Percentiles rank a stretch among this genome's conserved stretches.
Conservation (phyloP, 2,113 vertebrate genomes). For the Bos taurus region DNA sequence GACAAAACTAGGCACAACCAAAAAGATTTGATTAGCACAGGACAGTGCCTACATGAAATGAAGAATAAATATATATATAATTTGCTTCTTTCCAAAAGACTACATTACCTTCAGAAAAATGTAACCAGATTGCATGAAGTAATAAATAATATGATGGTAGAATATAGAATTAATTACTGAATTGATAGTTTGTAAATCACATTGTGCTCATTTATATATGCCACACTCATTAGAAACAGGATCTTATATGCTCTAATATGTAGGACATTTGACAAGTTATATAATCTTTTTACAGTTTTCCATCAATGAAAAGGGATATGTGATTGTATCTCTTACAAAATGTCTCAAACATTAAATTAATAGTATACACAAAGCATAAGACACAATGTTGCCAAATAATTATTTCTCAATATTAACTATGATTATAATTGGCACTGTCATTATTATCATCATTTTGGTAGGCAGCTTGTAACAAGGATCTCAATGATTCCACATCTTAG, state of each 20-base stretch:
- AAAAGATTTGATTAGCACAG: neutral
- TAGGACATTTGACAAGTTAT: neutral
- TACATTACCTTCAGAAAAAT: neutral
- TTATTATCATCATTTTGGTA: neutral
- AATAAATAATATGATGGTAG: neutral
- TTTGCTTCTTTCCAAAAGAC: neutral
- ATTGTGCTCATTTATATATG: neutral
- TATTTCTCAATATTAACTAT: neutral
- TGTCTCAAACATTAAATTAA: neutral
- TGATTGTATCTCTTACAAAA: neutral
- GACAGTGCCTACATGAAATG: neutral
- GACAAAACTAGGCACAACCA: neutral
- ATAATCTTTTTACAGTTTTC: neutral
- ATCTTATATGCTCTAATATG: neutral
- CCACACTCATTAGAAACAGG: neutral
- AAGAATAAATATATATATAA: neutral
- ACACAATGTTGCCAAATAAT: neutral
- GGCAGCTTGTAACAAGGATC: neutral
- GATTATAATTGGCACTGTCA: neutral
- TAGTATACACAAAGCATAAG: neutral
- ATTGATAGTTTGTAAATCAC: neutral
- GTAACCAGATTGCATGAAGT: neutral
- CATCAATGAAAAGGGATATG: neutral
- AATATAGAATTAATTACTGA: neutral
- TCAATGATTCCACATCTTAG: neutral